These are phyloP conservation scores for Neuroscelio doddi DNA, from an alignment of 2,888 invertebrate species.

Conservation along the genomic window DNA sequence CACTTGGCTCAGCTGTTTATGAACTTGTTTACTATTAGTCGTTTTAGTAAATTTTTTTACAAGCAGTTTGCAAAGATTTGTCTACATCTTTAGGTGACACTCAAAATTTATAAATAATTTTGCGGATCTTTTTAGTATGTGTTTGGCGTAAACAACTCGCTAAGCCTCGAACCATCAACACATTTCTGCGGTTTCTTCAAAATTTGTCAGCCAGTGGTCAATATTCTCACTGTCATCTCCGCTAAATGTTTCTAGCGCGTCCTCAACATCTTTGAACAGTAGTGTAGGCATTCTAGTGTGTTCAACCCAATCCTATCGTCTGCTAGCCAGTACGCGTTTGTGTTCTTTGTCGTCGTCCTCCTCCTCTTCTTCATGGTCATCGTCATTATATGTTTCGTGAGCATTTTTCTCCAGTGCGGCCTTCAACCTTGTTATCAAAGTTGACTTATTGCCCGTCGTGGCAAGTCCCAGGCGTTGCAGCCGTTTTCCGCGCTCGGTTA, in stretches of 20 bases:
- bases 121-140: conserved; percentile 41
- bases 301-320: too few relatives aligned
- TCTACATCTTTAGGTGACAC: conserved; percentile 26
- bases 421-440: too few relatives aligned
- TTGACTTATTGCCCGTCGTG: too few relatives aligned
- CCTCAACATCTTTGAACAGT: too few relatives aligned
- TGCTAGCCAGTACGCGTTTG: too few relatives aligned
- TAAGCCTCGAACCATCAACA: conserved; percentile 41
- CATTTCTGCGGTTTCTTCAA: conserved; percentile 44
- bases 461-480: not conserved
- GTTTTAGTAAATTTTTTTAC: conserved; percentile 26
- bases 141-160: conserved; percentile 44
- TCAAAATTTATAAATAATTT: conserved; percentile 41
- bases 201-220: conserved; percentile 42
- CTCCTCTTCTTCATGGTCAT: conserved; percentile 14
- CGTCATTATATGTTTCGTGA: too few relatives aligned
- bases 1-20: conserved; percentile 19
- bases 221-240: conserved; percentile 37
- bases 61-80: conserved; percentile 29
- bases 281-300: too few relatives aligned
- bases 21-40: conserved; percentile 30
- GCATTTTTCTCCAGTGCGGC: too few relatives aligned
- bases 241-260: conserved; percentile 7
- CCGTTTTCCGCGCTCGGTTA: too few relatives aligned
- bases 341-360: too few relatives aligned